phyloP scores from a whole-genome alignment of 2,797 vertebrate species.

The Pseudomugil tenellus region DNA sequence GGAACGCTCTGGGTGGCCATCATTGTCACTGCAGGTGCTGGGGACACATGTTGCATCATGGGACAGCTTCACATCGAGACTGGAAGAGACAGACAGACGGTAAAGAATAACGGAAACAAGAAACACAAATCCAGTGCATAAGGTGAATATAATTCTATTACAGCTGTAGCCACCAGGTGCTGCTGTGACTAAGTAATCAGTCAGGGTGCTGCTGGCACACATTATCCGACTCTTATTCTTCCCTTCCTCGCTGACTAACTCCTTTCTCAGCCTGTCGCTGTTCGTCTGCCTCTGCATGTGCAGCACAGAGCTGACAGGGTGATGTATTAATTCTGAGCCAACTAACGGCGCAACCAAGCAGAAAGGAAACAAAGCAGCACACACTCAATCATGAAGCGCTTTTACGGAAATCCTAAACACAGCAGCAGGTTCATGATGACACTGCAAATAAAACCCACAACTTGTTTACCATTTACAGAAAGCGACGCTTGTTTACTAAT shows the following conservation, averaged over 20 bases:
- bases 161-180: slow-evolving; percentile 73
- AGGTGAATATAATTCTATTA: slow-evolving; percentile 44
- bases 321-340: slow-evolving; percentile 41
- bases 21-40: slow-evolving; percentile 97
- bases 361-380: slow-evolving; percentile 42
- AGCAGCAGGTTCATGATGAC: slow-evolving; percentile 55
- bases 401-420: slow-evolving; percentile 47
- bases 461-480: slow-evolving; percentile 70
- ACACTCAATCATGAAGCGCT: slow-evolving; percentile 32
- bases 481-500: slow-evolving; percentile 62
- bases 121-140: slow-evolving; percentile 18
- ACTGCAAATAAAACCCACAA: slow-evolving; percentile 55
- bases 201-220: slow-evolving; percentile 16
- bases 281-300: slow-evolving; percentile 23
- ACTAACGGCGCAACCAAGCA: slow-evolving; percentile 24
- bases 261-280: slow-evolving; percentile 20
- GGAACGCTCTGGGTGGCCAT: slow-evolving; percentile 99
- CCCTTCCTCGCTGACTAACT: slow-evolving; percentile 32
- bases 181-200: slow-evolving; percentile 69
- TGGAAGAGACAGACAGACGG: slow-evolving; percentile 65
- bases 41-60: slow-evolving; percentile 99
- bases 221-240: slow-evolving; percentile 4
- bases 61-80: slow-evolving; percentile 97
- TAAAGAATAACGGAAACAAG: background rate
- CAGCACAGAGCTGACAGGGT: slow-evolving; percentile 17